Evolutionary conservation across 1,140 invertebrate species (phyloP).

Genomic region (Ectropis grisescens): DNA sequence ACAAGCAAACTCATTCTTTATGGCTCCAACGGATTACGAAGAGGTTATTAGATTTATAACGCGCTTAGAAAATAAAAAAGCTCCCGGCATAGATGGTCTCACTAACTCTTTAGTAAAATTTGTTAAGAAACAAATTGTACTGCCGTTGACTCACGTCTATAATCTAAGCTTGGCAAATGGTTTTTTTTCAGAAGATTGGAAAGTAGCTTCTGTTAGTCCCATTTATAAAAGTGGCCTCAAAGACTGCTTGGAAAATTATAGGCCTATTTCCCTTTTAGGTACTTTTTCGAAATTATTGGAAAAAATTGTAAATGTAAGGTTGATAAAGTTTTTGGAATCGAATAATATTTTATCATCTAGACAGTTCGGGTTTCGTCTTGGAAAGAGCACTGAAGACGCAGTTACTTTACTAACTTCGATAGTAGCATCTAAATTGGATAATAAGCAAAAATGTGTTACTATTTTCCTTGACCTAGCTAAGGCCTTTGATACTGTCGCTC

Average conservation of each 20-base stretch:
- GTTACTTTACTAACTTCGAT: constrained; percentile 3
- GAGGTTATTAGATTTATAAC: constrained; percentile 9
- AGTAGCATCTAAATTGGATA: constrained; percentile 5
- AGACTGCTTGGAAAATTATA: constrained; percentile 20
- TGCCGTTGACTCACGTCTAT: constrained; percentile 7
- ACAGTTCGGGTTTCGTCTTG: constrained; percentile 23
- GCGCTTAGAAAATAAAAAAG: constrained; percentile 7
- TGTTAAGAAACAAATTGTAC: constrained; percentile 7
- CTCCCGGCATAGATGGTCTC: constrained; percentile 7
- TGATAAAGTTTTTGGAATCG: constrained; percentile 14
- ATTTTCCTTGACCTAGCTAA: constrained; percentile 14
- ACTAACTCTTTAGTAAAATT: constrained; percentile 9
- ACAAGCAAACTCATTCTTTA: constrained; percentile 7
- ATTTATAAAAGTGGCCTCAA: constrained; percentile 24
- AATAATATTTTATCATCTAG: constrained; percentile 14
- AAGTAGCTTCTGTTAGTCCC: constrained; percentile 19
- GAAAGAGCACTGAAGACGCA: constrained; percentile 17
- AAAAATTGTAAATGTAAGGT: constrained; percentile 19
- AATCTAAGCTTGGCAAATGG: constrained; percentile 10
- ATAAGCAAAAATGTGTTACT: constrained; percentile 3
- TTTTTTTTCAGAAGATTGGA: constrained; percentile 17
- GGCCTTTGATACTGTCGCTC: constrained; percentile 14
- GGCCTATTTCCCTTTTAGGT: constrained; percentile 22
- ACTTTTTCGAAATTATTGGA: constrained; percentile 30
- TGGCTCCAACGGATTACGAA: constrained; percentile 6